Evolutionary conservation across 2,888 invertebrate genomes (phyloP), one percentile per base, ranked within the genome.

Genomic region (Biston betularia): DNA sequence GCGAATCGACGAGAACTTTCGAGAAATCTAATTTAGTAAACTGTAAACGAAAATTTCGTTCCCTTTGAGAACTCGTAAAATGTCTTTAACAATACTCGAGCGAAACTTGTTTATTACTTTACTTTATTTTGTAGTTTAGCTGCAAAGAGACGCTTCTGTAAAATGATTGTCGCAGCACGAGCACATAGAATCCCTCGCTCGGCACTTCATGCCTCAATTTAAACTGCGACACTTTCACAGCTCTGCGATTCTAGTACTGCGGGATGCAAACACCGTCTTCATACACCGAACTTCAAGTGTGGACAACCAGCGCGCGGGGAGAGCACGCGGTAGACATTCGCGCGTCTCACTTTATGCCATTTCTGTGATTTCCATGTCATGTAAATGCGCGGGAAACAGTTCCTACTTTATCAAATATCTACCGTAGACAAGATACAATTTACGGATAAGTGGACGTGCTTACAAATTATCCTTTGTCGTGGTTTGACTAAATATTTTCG

Each of bases 61-160:
- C 44, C 68, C 65, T 73, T 71, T 64, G 62, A 58, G 56, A 68
- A 49, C 52, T 63, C 68, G 68, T 71, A 66, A 71, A 71, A 62
- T 65, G 60, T 66, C 48, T 65, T 61, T 56, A 69, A 67, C 65
- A 65, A 66, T 69, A 24, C 24, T 24, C 24, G 24, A 38, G 57
- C 63, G 48, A 57, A 53, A 42, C 46, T 58, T 62, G 62, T 53
- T 38, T 57, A 57, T 57, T 62, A 61, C 66, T 67, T 68, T 68
- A 48, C 68, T 44, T 12, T 52, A 50, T 70, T 65, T 69, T 55
- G 24, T 40, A 55, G 59, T 67, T 65, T 59, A 64, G 34, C 46
- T 53, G 53, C 12, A 14, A 58, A 38, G 60, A 52, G 61, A 49
- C 15, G 65, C 55, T 62, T 61, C 46, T 61, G 57, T 48, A 11